phyloP scores from a whole-genome alignment of 1,140 invertebrate species.

The Drosophila asahinai region DNA sequence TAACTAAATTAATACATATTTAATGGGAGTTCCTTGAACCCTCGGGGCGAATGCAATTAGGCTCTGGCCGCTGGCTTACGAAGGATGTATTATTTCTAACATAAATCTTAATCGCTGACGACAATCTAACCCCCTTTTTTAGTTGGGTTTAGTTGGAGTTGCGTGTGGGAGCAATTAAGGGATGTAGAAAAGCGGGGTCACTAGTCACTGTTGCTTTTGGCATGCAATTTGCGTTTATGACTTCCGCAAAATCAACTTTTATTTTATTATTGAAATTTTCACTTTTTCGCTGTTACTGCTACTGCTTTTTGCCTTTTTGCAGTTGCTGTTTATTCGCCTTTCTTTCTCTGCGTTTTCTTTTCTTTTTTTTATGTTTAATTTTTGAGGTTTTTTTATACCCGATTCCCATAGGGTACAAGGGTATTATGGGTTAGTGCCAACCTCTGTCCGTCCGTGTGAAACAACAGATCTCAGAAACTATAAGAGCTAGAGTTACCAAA shows the following conservation, averaged over 20 bases:
- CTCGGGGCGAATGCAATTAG: constrained; percentile 49
- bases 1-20: constrained; percentile 18
- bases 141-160: constrained; percentile 4
- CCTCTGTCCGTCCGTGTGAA: too few relatives aligned
- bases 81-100: constrained; percentile 48
- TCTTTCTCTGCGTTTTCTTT: constrained; percentile 21
- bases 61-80: constrained; percentile 50
- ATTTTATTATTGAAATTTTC: constrained; percentile 76
- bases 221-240: constrained; percentile 78
- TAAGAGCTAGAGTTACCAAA: too few relatives aligned
- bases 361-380: constrained; percentile 4
- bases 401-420: not conserved
- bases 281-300: constrained; percentile 50
- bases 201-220: constrained; percentile 43
- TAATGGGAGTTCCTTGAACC: constrained; percentile 64
- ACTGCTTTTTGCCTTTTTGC: constrained; percentile 19
- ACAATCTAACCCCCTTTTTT: constrained; percentile 20
- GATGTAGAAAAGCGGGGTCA: not conserved
- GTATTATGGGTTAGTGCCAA: too few relatives aligned
- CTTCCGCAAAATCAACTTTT: constrained; percentile 68
- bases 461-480: too few relatives aligned
- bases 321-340: constrained; percentile 24
- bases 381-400: not conserved
- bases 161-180: constrained; percentile 42
- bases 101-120: constrained; percentile 71